A percentile compares a stretch with the other conserved stretches of the same genome.
Evolutionary conservation across 23 tunicate species (phyloP).

Genomic region (Clavelina lepadiformis): DNA sequence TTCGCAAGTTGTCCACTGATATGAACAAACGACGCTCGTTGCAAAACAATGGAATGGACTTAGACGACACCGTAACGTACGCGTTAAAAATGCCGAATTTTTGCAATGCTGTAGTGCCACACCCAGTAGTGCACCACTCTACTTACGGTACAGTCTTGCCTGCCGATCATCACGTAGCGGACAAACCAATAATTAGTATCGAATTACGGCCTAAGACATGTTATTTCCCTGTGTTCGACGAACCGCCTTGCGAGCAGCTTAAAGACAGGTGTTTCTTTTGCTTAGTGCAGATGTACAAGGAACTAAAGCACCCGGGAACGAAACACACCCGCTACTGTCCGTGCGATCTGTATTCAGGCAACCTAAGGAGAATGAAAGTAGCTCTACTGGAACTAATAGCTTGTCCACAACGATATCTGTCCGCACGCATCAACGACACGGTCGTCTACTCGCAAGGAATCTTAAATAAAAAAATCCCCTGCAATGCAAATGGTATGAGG

Average conservation of each 20-base stretch:
- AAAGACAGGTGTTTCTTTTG: slow-evolving; percentile 31
- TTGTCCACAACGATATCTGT: slow-evolving; percentile 47
- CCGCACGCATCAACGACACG: slow-evolving; percentile 31
- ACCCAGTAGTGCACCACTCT: background rate
- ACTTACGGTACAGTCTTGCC: background rate
- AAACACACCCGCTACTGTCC: slow-evolving; percentile 59
- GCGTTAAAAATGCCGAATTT: slow-evolving; percentile 42
- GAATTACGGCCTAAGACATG: slow-evolving; percentile 54
- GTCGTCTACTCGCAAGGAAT: slow-evolving; percentile 8
- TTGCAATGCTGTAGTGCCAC: slow-evolving; percentile 10
- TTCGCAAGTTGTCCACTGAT: slow-evolving; percentile 8
- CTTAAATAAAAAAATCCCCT: background rate
- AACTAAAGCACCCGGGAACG: slow-evolving; percentile 7
- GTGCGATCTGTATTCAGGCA: slow-evolving; percentile 41
- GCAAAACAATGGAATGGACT: background rate
- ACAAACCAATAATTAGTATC: slow-evolving; percentile 36
- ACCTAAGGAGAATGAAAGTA: slow-evolving; percentile 28
- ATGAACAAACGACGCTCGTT: slow-evolving; percentile 21
- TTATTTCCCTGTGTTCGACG: slow-evolving; percentile 25
- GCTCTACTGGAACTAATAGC: slow-evolving; percentile 48
- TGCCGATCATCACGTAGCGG: background rate
- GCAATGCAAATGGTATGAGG: background rate
- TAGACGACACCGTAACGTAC: slow-evolving; percentile 40
- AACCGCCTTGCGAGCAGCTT: slow-evolving; percentile 1
- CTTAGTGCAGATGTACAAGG: slow-evolving; percentile 10